These are phyloP conservation scores for Rhincodon typus DNA, from an alignment of 2,797 vertebrate genomes.

Conservation along the genomic window DNA sequence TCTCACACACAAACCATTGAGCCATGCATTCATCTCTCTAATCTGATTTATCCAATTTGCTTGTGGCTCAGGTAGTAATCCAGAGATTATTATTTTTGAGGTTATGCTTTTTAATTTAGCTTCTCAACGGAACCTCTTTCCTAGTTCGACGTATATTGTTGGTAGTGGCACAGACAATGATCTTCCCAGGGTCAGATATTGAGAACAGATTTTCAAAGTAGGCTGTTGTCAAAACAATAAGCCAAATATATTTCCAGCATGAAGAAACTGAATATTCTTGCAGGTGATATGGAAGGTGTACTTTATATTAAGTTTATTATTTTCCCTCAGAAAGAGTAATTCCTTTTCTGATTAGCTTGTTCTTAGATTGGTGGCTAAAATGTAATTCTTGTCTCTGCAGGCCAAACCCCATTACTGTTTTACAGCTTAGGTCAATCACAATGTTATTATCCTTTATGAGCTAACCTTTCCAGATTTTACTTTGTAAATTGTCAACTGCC, in stretches of 20 bases:
- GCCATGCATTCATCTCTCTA: no score
- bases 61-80: no score
- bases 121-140: no score
- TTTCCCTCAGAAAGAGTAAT: background rate
- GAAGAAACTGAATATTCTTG: background rate
- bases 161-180: no score
- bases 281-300: background rate
- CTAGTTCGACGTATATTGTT: no score
- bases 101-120: no score
- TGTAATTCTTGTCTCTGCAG: no score
- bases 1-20: no score
- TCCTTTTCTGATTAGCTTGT: background rate
- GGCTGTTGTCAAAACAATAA: background rate
- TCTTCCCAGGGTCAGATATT: background rate
- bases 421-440: background rate
- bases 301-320: background rate
- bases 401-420: background rate
- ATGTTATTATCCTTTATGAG: background rate
- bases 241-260: background rate
- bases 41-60: no score
- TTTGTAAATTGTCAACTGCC: background rate
- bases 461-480: background rate
- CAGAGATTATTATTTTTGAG: no score
- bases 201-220: background rate
- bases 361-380: background rate